phyloP scores from a whole-genome alignment of 2,797 vertebrate species.

The Mionectes olivaceus region DNA sequence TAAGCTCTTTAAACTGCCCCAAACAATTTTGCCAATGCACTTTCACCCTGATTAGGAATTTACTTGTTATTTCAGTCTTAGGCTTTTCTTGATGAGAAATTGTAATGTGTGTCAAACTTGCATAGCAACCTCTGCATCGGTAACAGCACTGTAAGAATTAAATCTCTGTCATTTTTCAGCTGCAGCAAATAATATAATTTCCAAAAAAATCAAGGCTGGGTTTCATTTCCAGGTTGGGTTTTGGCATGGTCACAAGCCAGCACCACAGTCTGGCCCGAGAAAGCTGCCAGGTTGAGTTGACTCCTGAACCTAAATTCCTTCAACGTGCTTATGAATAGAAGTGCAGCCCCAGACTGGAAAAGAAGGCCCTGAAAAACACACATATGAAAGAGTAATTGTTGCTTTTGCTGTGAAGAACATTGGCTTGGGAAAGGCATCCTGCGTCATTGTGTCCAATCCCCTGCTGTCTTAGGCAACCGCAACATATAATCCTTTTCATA shows the following conservation, averaged over 20 bases:
- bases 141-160: neutral
- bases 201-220: neutral
- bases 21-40: neutral
- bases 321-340: neutral
- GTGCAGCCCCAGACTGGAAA: neutral
- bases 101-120: neutral
- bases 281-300: neutral
- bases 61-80: neutral
- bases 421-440: conserved; percentile 39
- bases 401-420: conserved; percentile 46
- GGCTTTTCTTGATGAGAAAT: neutral
- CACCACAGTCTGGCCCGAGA: neutral
- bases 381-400: conserved; percentile 49
- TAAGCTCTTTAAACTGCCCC: neutral
- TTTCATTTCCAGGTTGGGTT: neutral
- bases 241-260: neutral
- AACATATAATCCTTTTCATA: conserved; percentile 61
- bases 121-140: neutral
- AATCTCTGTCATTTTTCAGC: neutral
- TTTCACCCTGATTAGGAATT: neutral
- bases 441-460: conserved; percentile 62
- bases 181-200: neutral
- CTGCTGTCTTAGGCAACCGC: conserved; percentile 63
- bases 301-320: neutral
- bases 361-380: conserved; percentile 9